phyloP scores from a whole-genome alignment of 2,113 vertebrate species.

The Aramus guarauna region DNA sequence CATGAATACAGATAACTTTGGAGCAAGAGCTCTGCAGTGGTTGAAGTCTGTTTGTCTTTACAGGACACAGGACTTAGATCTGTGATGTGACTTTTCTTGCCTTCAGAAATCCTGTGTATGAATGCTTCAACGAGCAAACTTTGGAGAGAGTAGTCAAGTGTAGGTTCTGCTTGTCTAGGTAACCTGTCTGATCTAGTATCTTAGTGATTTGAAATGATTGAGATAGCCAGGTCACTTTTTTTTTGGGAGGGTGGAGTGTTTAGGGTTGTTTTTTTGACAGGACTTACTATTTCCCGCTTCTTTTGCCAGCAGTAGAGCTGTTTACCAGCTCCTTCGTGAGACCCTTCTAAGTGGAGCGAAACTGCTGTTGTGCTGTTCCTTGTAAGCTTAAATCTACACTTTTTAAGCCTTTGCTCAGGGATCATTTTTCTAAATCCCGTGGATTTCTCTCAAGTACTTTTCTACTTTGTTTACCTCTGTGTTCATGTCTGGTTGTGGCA shows the following conservation, averaged over 20 bases:
- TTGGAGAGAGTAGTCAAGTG: neutral
- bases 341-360: neutral
- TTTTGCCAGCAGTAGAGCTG: neutral
- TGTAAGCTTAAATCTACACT: neutral
- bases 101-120: neutral
- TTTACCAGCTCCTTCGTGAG: neutral
- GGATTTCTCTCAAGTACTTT: neutral
- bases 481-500: neutral
- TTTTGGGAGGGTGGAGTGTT: neutral
- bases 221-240: neutral
- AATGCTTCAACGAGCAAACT: neutral
- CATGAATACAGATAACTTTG: fast-evolving
- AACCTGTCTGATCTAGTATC: neutral
- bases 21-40: neutral
- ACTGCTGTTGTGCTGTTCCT: neutral
- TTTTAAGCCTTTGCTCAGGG: neutral
- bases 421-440: neutral
- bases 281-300: neutral
- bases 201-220: neutral
- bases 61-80: too few species aligned
- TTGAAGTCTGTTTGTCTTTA: neutral
- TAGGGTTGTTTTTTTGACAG: neutral
- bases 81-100: neutral
- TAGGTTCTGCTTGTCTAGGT: neutral
- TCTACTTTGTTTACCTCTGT: neutral